Evolutionary conservation across 2,888 invertebrate genomes (phyloP).

Genomic region (Timema cristinae): DNA sequence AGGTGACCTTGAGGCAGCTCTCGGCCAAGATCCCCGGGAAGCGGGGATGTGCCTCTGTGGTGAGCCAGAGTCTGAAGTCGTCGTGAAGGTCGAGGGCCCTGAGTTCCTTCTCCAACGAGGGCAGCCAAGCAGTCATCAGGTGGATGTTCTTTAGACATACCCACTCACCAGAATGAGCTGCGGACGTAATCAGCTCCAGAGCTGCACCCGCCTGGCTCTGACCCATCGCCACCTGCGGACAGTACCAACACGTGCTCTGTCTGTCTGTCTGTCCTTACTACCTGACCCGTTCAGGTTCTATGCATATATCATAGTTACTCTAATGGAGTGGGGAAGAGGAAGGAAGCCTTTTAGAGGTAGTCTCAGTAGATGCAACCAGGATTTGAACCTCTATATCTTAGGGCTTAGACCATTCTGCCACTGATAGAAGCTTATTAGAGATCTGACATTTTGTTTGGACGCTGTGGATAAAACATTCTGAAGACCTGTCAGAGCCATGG

Average conservation of each 20-base stretch:
- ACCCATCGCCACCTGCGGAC: conserved; percentile 68
- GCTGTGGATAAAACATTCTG: too few species aligned
- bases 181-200: conserved; percentile 54
- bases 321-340: too few species aligned
- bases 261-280: too few species aligned
- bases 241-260: conserved; percentile 28
- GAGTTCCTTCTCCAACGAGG: conserved; percentile 64
- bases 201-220: conserved; percentile 70
- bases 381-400: too few species aligned
- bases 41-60: conserved; percentile 73
- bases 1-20: conserved; percentile 74
- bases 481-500: too few species aligned
- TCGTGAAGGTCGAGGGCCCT: conserved; percentile 46
- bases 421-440: too few species aligned
- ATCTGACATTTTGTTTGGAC: too few species aligned
- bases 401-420: too few species aligned
- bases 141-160: conserved; percentile 74
- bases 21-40: conserved; percentile 73
- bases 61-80: conserved; percentile 77
- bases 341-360: too few species aligned
- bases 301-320: too few species aligned
- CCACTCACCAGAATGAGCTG: conserved; percentile 65
- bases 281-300: too few species aligned
- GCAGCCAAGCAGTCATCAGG: conserved; percentile 67
- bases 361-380: too few species aligned